Evolutionary conservation across 1,140 invertebrate species (phyloP), one percentile per base, ranked within the genome.

Genomic region (Drosophila eugracilis): DNA sequence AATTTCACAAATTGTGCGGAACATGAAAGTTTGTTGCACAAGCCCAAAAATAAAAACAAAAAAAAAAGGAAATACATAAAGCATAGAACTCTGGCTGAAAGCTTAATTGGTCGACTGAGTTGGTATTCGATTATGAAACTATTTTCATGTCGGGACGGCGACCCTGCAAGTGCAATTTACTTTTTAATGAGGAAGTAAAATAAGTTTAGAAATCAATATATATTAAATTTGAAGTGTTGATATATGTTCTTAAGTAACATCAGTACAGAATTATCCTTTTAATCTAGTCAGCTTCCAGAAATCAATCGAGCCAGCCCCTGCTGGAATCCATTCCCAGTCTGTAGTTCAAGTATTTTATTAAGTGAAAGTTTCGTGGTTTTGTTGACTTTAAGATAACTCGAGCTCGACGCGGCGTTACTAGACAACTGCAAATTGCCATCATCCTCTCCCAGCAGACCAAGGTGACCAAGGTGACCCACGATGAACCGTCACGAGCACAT

Each of bases 401-500:
- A 19, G 39, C 5, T 34, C 14, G 12, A 36, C 28, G 6, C 24
- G 22, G 21, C 17, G n/a, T 1, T n/a, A 36, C 12, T 32, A 12
- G 17, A 21, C 10, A 41, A 6, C 1, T 7, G 30, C 9, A 10
- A 7, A 19, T 44, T 6, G n/a, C 14, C 17, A 32, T 37, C 39
- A 39, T 45, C 41, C 7, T n/a, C n/a, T 21, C 5, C 17, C 36
- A 19, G 26, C 9, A 17, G 7, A 9, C 65, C n/a, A n/a, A n/a
- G 52, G 24, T 3, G n/a, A 7, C 12, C 12, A 19, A 32, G n/a
- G n/a, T n/a, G n/a, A n/a, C n/a, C 0, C 24, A n/a, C 10, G 17
- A 86, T 88, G 83, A 83, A 83, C 41, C 83, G 78, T 42, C 83
- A 86, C 60, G 83, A 88, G 48, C 67, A 65, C 24, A 30, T 88